Percentiles rank a stretch among this genome's conserved stretches.
These are phyloP conservation scores for Schlechtendalia chinensis DNA, from an alignment of 1,140 invertebrate species.

Conservation along the genomic window DNA sequence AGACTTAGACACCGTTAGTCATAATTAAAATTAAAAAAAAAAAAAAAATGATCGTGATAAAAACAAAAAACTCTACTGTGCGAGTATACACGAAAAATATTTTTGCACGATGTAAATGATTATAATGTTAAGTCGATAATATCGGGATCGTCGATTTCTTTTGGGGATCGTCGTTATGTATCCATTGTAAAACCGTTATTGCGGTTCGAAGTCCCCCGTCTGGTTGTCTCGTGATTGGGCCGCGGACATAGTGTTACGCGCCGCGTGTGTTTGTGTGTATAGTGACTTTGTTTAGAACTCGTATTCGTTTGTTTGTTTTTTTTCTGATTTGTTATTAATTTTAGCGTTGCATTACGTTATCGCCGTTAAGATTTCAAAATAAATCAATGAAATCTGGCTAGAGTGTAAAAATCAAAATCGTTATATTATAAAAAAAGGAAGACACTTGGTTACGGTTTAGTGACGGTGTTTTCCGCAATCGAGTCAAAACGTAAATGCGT, in stretches of 20 bases:
- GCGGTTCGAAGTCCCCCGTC: background rate
- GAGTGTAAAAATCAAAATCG: conserved; percentile 40
- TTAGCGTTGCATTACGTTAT: conserved; percentile 8
- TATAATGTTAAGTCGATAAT: background rate
- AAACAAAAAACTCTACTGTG: too few species aligned
- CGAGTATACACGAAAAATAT: conserved; percentile 18
- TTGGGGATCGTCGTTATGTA: too few species aligned
- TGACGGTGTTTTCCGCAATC: conserved; percentile 20
- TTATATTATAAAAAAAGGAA: conserved; percentile 21
- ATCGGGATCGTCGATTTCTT: too few species aligned
- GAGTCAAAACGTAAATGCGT: background rate
- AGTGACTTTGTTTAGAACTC: background rate
- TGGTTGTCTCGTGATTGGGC: background rate
- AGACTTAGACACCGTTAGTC: background rate
- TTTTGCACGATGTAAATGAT: conserved; percentile 1
- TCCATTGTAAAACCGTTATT: too few species aligned
- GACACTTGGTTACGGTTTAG: conserved; percentile 17
- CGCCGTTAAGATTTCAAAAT: conserved; percentile 5
- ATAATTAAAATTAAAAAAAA: background rate
- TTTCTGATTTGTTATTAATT: conserved; percentile 5
- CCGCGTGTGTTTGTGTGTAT: background rate
- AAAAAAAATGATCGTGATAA: background rate
- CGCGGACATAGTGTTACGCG: background rate
- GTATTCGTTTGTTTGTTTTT: background rate
- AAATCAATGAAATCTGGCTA: conserved; percentile 22